Conservation (phyloP, 2,113 vertebrate species). For the Crotalus viridis region DNA sequence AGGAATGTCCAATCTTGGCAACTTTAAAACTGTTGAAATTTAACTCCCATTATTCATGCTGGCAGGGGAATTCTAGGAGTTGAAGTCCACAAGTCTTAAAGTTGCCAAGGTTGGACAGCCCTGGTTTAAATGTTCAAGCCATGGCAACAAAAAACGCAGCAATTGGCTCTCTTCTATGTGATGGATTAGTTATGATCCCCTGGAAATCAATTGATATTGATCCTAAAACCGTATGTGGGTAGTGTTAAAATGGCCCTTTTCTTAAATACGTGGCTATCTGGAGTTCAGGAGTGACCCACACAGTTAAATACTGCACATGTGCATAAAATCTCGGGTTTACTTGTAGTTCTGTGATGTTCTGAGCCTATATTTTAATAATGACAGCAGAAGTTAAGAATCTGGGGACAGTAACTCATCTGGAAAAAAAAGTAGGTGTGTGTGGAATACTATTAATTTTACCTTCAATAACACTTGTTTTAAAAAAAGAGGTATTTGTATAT, state of each 20-base stretch:
- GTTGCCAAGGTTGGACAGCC: background rate
- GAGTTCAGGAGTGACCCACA: constrained; percentile 24
- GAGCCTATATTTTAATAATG: background rate
- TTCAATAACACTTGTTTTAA: constrained; percentile 14
- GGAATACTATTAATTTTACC: constrained; percentile 21
- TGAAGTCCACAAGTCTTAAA: background rate
- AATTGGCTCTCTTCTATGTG: background rate
- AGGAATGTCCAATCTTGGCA: background rate
- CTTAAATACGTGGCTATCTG: constrained; percentile 37
- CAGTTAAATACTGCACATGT: constrained; percentile 33
- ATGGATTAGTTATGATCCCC: background rate
- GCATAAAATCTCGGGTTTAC: constrained; percentile 42
- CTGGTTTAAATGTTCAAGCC: background rate
- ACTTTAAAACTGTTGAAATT: background rate
- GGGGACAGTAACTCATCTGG: constrained; percentile 15
- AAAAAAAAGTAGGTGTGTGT: background rate
- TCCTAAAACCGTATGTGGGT: background rate
- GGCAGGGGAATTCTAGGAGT: background rate
- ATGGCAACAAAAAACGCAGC: background rate
- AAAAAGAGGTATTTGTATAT: constrained; percentile 33
- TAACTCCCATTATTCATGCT: background rate
- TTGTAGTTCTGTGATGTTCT: background rate
- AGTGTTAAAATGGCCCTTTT: constrained; percentile 1
- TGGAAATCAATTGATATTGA: background rate
- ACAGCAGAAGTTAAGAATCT: background rate